Conservation (phyloP, 2,113 vertebrate genomes). For the Stigmatopora nigra region DNA sequence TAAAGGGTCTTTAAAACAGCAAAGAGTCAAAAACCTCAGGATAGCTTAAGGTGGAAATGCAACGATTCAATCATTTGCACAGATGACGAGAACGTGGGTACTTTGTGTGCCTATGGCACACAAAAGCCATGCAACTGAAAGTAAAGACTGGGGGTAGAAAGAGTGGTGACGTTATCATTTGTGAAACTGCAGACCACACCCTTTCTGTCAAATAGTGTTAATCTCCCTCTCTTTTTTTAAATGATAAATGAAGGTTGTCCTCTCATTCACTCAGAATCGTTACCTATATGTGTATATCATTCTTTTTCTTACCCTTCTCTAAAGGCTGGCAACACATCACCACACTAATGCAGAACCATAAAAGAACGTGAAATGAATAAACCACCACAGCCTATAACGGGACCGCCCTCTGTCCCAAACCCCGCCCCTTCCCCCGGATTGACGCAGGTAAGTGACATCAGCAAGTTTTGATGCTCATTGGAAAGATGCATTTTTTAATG, state of each 20-base stretch:
- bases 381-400: constrained; percentile 97
- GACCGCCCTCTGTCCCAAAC: constrained; percentile 86
- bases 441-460: constrained; percentile 78
- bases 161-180: constrained; percentile 42
- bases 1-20: background rate
- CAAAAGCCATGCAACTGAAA: background rate
- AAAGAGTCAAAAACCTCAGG: background rate
- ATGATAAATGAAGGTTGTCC: background rate
- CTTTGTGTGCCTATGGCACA: background rate
- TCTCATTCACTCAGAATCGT: background rate
- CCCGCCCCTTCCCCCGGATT: constrained; percentile 93
- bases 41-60: background rate
- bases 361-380: constrained; percentile 99
- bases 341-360: constrained; percentile 92
- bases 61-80: background rate
- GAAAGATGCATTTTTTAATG: background rate
- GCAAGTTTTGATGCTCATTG: background rate
- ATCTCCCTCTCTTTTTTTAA: background rate
- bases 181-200: constrained; percentile 53
- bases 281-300: background rate
- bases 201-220: constrained; percentile 16
- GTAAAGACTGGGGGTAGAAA: constrained; percentile 1
- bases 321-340: constrained; percentile 70
- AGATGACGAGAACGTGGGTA: background rate
- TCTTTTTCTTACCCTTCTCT: constrained; percentile 4